phyloP scores from a whole-genome alignment of 2,888 invertebrate species.

The Lycophotia porphyrea region DNA sequence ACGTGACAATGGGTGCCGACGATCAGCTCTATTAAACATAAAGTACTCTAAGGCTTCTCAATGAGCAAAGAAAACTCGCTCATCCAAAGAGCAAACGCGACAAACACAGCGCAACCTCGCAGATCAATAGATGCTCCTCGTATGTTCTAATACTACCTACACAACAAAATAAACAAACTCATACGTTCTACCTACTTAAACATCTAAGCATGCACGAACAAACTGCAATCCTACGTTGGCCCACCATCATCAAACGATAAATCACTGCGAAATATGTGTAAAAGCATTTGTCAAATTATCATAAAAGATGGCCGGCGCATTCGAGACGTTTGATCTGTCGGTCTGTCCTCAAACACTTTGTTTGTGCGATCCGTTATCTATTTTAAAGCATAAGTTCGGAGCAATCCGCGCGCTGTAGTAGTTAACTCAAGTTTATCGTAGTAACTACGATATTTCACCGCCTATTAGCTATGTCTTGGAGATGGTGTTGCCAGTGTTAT shows the following conservation, averaged over 20 bases:
- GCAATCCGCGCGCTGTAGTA: conserved; percentile 46
- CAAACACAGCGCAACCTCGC: not conserved
- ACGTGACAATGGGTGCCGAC: not conserved
- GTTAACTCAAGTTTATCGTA: conserved; percentile 64
- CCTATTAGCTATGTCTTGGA: conserved; percentile 47
- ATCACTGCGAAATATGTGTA: conserved; percentile 44
- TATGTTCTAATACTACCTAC: conserved; percentile 30
- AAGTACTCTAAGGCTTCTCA: not conserved
- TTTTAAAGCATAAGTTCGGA: conserved; percentile 57
- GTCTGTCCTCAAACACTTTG: conserved; percentile 64
- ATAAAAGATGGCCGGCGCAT: conserved; percentile 52
- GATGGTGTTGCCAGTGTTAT: conserved; percentile 51
- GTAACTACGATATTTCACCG: conserved; percentile 58
- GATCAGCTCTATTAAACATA: not conserved
- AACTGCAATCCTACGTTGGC: conserved; percentile 15
- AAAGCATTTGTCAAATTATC: conserved; percentile 62
- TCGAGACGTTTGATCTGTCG: conserved; percentile 66
- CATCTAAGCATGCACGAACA: conserved; percentile 13
- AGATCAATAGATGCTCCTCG: conserved; percentile 17
- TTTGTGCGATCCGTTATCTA: conserved; percentile 64
- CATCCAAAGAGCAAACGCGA: not conserved
- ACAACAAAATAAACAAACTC: conserved; percentile 29
- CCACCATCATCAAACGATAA: conserved; percentile 35
- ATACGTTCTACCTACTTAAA: conserved; percentile 18
- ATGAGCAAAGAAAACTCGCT: not conserved